Base-by-base conservation (phyloP, 2,888 invertebrate species). In the Caenorhabditis doughertyi region DNA sequence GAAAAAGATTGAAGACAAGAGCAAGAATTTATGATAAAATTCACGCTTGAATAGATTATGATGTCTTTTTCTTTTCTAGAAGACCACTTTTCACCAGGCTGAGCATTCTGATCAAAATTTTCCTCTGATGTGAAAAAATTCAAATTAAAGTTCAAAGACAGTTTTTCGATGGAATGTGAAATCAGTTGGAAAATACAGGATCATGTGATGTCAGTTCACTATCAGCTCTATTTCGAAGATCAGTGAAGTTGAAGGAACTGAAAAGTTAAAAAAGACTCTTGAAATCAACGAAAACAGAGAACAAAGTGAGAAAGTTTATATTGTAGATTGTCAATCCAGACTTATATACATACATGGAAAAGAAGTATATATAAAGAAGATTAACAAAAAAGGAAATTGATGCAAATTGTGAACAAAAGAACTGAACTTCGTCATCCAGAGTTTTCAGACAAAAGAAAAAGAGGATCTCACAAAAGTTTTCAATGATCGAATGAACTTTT, bases 361-460 rank as follows among this genome's bases (percentile, higher is more conserved):
- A 39, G 3, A 56, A 35, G 18, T 56, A 5, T 21, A 58, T 11
- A 58, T 58, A 9, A 58, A 56, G 32, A 39, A 35, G 58, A 58
- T 58, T 58, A 58, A 58, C 39, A 18, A 23, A 58, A 18, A 35
- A 21, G 39, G 39, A 58, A 58, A 56, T 58, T 13, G 9, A 27
- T 25, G 53, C 60, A 18, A 32, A 21, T 39, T 1, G 8, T 42
- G 44, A 62, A 62, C 44, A 62, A 62, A 27, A 44, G 44, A 27
- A 4, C 3, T 44, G 32, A 62, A 39, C n/a, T 62, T 62, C 62
- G 62, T 62, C 62, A 62, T 62, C 25, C n/a, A 23, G 29, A 44
- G 44, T 18, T 29, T 5, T 13, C 42, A 62, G 27, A 62, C 42
- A 62, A 44, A 62, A 44, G 44, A 42, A 60, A 42, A 32, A 39